Evolutionary conservation across 2,888 invertebrate genomes (phyloP), one percentile per base, ranked within the genome.

Genomic region (Celastrina argiolus): DNA sequence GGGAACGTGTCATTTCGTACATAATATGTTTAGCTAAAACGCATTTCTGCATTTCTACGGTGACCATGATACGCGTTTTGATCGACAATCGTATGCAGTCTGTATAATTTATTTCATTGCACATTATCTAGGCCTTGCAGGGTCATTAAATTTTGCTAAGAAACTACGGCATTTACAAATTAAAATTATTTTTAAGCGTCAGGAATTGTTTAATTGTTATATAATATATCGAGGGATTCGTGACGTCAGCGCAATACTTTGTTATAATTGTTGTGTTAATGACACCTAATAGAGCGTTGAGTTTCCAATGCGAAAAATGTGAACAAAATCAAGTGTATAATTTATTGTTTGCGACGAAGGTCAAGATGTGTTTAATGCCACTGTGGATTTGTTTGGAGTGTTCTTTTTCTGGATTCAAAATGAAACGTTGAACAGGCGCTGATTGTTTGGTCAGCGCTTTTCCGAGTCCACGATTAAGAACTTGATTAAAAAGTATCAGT

Each of bases 291-390:
- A n/a, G 31, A 58, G 58, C 58, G n/a, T n/a, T 58, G 58, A 58
- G 58, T 58, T 58, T 58, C 16, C 58, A 58, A 31, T 58, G 58
- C 28, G 31, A 58, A 58, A 58, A 58, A 31, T 31, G 31, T 31
- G 31, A 58, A 31, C 58, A 58, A 31, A 58, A 58, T 58, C 31
- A 58, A 58, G 58, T 16, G 58, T 58, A 16, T 31, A 58, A 58
- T 58, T 58, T 58, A 58, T 58, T 58, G 58, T 31, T 8, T 7
- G 3, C n/a, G n/a, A 8, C 51, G 58, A 58, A 31, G 58, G 58
- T 58, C 31, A 7, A 56, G 56, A 56, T 31, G 45, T 51, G 51
- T 51, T 51, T 51, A 51, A 51, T 51, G 51, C 22, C 51, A 22
- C 51, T 14, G 22, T 26, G 22, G 6, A 14, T 51, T 51, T 51